Conservation (phyloP, 1,140 invertebrate species). For the Penaeus indicus region DNA sequence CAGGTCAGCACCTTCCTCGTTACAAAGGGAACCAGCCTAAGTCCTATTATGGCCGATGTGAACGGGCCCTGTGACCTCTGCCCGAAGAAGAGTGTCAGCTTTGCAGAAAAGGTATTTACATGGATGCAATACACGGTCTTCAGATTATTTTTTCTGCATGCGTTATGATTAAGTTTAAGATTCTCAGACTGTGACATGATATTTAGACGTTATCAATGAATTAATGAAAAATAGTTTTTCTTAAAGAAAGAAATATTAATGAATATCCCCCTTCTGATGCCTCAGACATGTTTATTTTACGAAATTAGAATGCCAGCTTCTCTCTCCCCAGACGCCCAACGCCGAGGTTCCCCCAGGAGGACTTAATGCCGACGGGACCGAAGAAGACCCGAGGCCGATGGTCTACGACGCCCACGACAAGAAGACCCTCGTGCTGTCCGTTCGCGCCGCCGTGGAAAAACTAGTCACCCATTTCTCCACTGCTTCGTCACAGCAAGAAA, state of each 20-base stretch:
- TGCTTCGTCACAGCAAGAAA: conserved; percentile 55
- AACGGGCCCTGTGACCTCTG: conserved; percentile 56
- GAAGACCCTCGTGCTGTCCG: conserved; percentile 65
- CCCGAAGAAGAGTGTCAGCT: conserved; percentile 65
- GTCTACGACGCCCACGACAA: conserved; percentile 66
- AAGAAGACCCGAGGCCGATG: conserved; percentile 58
- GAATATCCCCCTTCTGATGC: too few relatives aligned
- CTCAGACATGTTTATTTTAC: too few relatives aligned
- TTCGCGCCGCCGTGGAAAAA: conserved; percentile 64
- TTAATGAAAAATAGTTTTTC: too few relatives aligned
- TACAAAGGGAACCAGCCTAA: conserved; percentile 44
- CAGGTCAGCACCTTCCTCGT: conserved; percentile 67
- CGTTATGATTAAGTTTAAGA: neutral
- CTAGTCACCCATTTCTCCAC: conserved; percentile 64
- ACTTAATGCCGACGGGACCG: neutral
- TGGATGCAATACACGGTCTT: neutral
- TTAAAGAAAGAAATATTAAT: too few relatives aligned
- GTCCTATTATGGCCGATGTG: conserved; percentile 34
- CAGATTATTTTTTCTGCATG: conserved; percentile 13
- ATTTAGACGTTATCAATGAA: too few relatives aligned
- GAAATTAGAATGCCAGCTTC: too few relatives aligned
- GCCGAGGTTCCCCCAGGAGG: too few relatives aligned
- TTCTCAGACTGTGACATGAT: too few relatives aligned
- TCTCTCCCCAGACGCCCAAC: too few relatives aligned
- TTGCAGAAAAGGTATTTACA: conserved; percentile 58